phyloP scores from a whole-genome alignment of 2,888 invertebrate species.

The Sinodicranocentrus sp. region DNA sequence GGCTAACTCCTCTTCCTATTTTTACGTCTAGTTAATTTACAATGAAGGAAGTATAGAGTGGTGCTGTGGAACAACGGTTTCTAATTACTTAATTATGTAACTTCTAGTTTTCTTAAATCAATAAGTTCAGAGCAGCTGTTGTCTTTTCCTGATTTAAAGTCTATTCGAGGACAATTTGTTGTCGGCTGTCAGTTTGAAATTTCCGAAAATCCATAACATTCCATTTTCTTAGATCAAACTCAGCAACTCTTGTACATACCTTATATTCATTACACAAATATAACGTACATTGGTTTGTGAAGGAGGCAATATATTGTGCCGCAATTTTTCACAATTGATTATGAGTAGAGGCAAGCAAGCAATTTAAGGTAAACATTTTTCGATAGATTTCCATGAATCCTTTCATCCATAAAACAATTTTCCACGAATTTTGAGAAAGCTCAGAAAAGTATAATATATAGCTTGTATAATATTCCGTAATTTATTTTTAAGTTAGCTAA shows the following conservation, averaged over 20 bases:
- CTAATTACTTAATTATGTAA: neutral
- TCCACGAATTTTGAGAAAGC: too few species aligned
- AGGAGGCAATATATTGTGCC: too few species aligned
- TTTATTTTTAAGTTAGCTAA: too few species aligned
- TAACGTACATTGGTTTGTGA: too few species aligned
- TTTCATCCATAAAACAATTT: too few species aligned
- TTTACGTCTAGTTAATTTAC: neutral
- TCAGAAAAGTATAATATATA: too few species aligned
- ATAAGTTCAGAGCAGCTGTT: constrained; percentile 53
- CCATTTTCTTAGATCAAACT: neutral
- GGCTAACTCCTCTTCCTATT: neutral
- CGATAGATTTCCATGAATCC: too few species aligned
- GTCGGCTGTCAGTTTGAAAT: constrained; percentile 3
- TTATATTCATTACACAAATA: too few species aligned
- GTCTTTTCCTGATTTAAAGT: constrained; percentile 51
- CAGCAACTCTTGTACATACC: neutral
- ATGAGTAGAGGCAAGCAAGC: too few species aligned
- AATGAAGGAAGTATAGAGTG: neutral
- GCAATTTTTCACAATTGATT: too few species aligned
- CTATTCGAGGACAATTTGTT: constrained; percentile 25
- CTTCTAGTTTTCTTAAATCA: neutral
- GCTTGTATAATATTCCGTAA: too few species aligned
- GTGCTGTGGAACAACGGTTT: neutral
- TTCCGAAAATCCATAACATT: neutral
- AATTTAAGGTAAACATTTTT: too few species aligned